Base-by-base conservation (phyloP, 1,140 invertebrate species). In the Olivierus martensii region DNA sequence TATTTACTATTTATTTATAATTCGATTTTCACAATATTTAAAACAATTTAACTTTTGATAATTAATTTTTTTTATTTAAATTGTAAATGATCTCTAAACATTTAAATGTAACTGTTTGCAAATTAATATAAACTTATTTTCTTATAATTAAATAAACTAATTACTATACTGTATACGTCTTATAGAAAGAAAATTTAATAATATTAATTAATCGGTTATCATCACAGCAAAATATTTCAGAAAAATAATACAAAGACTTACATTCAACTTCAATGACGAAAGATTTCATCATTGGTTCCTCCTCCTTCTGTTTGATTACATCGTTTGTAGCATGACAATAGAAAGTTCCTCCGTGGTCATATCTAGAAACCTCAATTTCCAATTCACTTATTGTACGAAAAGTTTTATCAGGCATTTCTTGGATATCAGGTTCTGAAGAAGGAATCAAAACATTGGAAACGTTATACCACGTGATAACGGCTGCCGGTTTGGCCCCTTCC, bases 401-500 rank as follows among this genome's bases (percentile, higher is more conserved):
- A 9, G 54, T 59, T 9, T 51, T 52, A 34, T 60, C 59, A 6
- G 22, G 3, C 19, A 35, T 35, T 12, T 43, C 34, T 15, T 60
- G 49, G 1, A 49, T 41, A n/a, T 48, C 21, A 0, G 50, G 47
- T 2, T 47, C 21, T 0, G 58, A 47, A 19, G 22, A 3, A 10
- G 44, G 15, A 17, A 49, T 46, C 18, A 61, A 36, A 12, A 73
- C 64, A n/a, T 76, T 63, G 0, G 83, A 81, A 10, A 79, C 77
- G 63, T 89, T 89, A 70, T 77, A 85, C 87, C 87, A 92, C 35
- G 82, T 80, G 41, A 90, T 74, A 60, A 79, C 80, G 2, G 87
- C 87, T 1, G 84, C 76, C 1, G 87, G 88, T 41, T 82, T 73
- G 1, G 86, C 86, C 0, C 83, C 85, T 37, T 75, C 73, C 2